Evolutionary conservation across 2,113 vertebrate genomes (phyloP), one percentile per base, ranked within the genome.

Genomic region (Hemicordylus capensis): DNA sequence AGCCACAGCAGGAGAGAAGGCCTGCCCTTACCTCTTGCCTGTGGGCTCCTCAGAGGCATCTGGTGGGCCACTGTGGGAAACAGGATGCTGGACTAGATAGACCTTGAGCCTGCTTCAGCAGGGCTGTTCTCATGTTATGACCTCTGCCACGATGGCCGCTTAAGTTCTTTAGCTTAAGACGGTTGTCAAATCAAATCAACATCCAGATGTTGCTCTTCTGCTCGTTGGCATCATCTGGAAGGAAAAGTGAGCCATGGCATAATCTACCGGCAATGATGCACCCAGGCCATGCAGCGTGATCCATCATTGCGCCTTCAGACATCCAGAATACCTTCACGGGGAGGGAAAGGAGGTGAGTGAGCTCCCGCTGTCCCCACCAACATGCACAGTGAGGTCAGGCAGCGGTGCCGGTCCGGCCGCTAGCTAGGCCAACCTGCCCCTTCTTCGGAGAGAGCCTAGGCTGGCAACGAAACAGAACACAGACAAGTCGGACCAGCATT

Each of bases 251-350:
- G 42, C 54, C 39, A n/a, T 92, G 92, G 94, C 95, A 94, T 95
- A 93, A 95, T 95, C 95, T 92, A 93, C 83, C 9, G 78, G 92
- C 95, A 95, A 90, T 94, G 95, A 96, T 94, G 95, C 81, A 86
- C 85, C 51, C 44, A 0, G 14, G 20, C 48, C 79, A 24, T 17
- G 39, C 74, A 31, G 86, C 72, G 39, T 72, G 80, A 90, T 85
- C 56, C 95, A 94, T 95, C 94, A 95, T 95, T 96, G 95, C 91
- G 48, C 44, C 61, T 81, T 77, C 10, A 69, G 51, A 86, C 34
- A 74, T 77, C 74, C 64, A 19, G 3, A 93, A 64, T 94, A 96
- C 94, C 92, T 95, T 91, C 19, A 69, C 0, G 5, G 6, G 19
- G 4, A 22, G 59, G 70, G 42, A 76, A 81, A 82, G 89, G 85